Evolutionary conservation across 2,113 vertebrate genomes (phyloP), one percentile per base, ranked within the genome.

Genomic region (Bombycilla garrulus): DNA sequence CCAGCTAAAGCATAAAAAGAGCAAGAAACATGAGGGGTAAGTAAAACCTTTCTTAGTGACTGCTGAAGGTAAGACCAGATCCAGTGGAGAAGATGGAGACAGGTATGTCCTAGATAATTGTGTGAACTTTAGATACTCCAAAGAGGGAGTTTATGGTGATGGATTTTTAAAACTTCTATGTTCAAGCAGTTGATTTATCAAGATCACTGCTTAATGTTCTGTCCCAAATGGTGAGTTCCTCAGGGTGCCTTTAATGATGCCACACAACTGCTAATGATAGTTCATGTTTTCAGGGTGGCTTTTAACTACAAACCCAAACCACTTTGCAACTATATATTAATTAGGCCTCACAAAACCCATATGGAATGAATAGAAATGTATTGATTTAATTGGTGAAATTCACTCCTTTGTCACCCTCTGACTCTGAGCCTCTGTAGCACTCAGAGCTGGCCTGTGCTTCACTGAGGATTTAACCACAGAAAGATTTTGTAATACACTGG

Each of bases 341-440:
- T 93, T 86, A 86, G 50, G 25, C 47, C 77, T 90, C 91, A 58
- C 62, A 86, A 83, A 35, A 54, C 33, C 60, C 72, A 24, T 60
- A 36, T 1, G 6, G 42, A 94, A 50, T 33, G 38, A 81, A 62
- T 29, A 45, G 58, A 47, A 82, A 35, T 22, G 33, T 91, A 93
- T 94, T 96, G 91, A 96, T 94, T 93, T 86, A 91, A 93, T 70
- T 81, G 90, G 87, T 36, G 42, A 62, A 82, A 86, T 77, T 92
- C 67, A n/a, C 64, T 95, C 45, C 74, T 86, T 69, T 96, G 62
- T 92, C 85, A 84, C 56, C 42, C 26, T 45, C 67, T 94, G 81
- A 73, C 92, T 88, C 51, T 79, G 54, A 85, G 64, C 82, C 67
- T 66, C 3, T 19, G 47, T 35, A 14, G 67, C 86, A 77, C 51